phyloP scores from a whole-genome alignment of 1,140 invertebrate species.

The Hirudo medicinalis region DNA sequence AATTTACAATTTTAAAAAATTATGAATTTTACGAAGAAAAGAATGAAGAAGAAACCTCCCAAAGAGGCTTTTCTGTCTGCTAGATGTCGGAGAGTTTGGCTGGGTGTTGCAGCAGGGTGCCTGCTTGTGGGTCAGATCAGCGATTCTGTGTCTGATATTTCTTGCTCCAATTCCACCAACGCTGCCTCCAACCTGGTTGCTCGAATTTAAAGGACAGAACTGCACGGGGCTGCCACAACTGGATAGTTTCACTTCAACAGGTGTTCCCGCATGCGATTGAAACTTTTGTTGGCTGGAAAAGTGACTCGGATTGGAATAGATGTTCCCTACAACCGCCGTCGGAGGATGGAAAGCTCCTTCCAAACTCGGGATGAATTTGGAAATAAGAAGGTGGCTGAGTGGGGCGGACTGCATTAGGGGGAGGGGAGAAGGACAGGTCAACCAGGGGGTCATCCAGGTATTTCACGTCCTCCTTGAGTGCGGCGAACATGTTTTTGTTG shows the following conservation, averaged over 20 bases:
- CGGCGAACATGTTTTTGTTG: not conserved
- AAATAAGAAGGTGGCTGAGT: not conserved
- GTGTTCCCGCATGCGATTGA: not conserved
- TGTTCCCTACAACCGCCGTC: not conserved
- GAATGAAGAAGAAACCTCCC: not conserved
- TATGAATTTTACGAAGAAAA: not conserved
- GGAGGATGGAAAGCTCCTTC: not conserved
- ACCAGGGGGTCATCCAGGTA: constrained; percentile 7
- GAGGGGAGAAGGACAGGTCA: not conserved
- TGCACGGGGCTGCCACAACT: not conserved
- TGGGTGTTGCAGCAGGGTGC: constrained; percentile 11
- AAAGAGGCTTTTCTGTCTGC: constrained; percentile 1
- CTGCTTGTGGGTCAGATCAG: not conserved
- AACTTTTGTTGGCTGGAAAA: constrained; percentile 1
- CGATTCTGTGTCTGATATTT: not conserved
- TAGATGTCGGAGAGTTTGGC: constrained; percentile 13
- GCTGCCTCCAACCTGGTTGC: not conserved
- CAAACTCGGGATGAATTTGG: constrained; percentile 6
- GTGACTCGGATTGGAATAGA: constrained; percentile 1
- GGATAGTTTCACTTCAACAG: constrained; percentile 2
- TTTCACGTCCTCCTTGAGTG: not conserved
- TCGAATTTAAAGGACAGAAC: not conserved
- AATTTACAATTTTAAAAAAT: no score
- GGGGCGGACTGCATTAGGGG: not conserved
- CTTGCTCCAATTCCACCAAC: not conserved